These are phyloP conservation scores for Limulus polyphemus DNA, from an alignment of 2,888 invertebrate genomes.

Conservation along the genomic window DNA sequence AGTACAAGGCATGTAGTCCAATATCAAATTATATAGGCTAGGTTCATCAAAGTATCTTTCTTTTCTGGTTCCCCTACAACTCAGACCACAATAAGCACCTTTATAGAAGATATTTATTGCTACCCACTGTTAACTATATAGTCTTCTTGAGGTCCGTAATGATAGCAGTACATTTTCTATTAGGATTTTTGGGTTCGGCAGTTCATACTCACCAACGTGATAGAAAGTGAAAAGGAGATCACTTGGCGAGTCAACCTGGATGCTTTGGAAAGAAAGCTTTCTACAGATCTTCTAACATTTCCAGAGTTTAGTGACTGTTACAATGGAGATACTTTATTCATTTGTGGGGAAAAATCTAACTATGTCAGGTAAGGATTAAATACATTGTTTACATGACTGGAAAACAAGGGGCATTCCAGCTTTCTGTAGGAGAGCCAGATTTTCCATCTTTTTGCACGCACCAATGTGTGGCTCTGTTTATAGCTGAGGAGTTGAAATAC, in stretches of 20 bases:
- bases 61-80: too few relatives aligned
- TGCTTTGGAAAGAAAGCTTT: conserved; percentile 51
- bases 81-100: too few relatives aligned
- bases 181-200: conserved; percentile 41
- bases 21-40: too few relatives aligned
- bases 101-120: too few relatives aligned
- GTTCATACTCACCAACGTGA: conserved; percentile 75
- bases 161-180: conserved; percentile 8
- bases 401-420: too few relatives aligned
- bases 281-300: conserved; percentile 49
- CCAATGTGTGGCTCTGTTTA: too few relatives aligned
- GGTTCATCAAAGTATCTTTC: too few relatives aligned
- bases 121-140: neutral
- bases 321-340: conserved; percentile 61
- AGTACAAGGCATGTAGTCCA: too few relatives aligned
- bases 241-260: conserved; percentile 70
- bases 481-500: too few relatives aligned
- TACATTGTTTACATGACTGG: neutral
- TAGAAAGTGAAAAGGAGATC: conserved; percentile 48
- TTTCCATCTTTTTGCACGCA: too few relatives aligned
- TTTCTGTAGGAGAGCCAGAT: too few relatives aligned
- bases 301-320: conserved; percentile 44
- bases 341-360: conserved; percentile 55
- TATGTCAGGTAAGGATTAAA: conserved; percentile 42
- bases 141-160: neutral